phyloP scores from a whole-genome alignment of 1,140 invertebrate genomes.

The Drosophila lowei region DNA sequence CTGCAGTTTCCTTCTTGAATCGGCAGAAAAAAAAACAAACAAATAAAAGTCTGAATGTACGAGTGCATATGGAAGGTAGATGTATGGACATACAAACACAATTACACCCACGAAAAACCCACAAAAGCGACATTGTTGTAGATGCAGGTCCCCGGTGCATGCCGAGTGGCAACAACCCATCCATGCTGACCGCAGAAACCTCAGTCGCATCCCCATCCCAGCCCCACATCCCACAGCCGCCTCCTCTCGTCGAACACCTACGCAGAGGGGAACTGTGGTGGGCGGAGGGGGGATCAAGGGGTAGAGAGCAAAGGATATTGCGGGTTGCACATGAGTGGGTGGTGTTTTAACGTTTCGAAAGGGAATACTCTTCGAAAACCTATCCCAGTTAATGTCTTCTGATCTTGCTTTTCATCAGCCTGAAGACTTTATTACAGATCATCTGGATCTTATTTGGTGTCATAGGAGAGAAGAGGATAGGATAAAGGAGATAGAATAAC shows the following conservation, averaged over 20 bases:
- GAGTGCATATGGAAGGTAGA: background rate
- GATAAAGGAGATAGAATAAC: too few relatives aligned
- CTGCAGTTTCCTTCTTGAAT: background rate
- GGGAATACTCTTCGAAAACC: too few relatives aligned
- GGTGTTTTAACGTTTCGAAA: too few relatives aligned
- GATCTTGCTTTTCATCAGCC: too few relatives aligned
- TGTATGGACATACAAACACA: constrained; percentile 30
- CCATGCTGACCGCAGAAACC: constrained; percentile 65
- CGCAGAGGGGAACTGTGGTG: background rate
- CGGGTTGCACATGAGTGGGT: too few relatives aligned
- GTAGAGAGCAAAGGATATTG: background rate
- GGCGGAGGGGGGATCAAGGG: background rate
- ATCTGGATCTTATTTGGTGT: too few relatives aligned
- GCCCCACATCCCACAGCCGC: constrained; percentile 9
- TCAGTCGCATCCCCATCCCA: constrained; percentile 54
- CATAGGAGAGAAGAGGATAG: too few relatives aligned
- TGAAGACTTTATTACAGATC: too few relatives aligned
- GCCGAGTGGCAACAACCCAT: constrained; percentile 3
- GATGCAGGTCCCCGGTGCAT: background rate
- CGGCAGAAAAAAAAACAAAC: constrained; percentile 1
- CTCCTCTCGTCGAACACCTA: constrained; percentile 13
- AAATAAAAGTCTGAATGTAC: constrained; percentile 2
- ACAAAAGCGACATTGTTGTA: constrained; percentile 54
- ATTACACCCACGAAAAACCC: constrained; percentile 35
- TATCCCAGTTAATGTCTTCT: too few relatives aligned